These are phyloP conservation scores for Lagorchestes hirsutus DNA, from an alignment of 2,797 vertebrate species.

Conservation along the genomic window DNA sequence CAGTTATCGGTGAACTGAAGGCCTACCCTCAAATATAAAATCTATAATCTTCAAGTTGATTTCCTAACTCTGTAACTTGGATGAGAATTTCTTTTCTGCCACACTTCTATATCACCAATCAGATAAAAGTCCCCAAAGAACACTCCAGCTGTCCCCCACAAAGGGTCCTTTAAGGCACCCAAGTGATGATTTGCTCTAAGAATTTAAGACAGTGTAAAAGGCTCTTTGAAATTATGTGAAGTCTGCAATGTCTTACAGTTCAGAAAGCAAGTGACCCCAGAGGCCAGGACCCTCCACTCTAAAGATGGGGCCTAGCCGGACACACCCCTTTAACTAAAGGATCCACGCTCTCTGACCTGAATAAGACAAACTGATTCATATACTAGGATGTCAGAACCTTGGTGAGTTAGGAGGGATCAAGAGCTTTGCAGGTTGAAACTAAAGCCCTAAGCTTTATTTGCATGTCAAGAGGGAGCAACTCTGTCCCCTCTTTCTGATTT, in stretches of 20 bases:
- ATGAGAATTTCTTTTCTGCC: conserved; percentile 4
- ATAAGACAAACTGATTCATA: neutral
- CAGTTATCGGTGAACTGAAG: neutral
- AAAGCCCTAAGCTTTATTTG: neutral
- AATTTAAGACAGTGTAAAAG: neutral
- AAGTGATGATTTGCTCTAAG: neutral
- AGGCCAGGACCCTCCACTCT: neutral
- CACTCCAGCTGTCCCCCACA: neutral
- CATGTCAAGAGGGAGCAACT: neutral
- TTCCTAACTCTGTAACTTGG: conserved; percentile 41
- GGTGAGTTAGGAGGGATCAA: conserved; percentile 26
- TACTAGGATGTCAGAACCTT: conserved; percentile 13
- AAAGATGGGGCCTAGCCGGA: neutral
- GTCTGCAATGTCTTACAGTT: conserved; percentile 25
- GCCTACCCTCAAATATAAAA: neutral
- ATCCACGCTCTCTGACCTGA: conserved; percentile 38
- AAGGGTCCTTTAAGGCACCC: neutral
- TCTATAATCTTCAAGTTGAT: neutral
- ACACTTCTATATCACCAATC: neutral
- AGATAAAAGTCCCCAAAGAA: neutral
- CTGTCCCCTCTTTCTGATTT: conserved; percentile 28
- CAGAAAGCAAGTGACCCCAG: neutral
- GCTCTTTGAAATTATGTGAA: neutral
- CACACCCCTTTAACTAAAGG: neutral
- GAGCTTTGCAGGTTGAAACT: conserved; percentile 43